Evolutionary conservation across 1,140 invertebrate species (phyloP).

Genomic region (Chironomus tepperi): DNA sequence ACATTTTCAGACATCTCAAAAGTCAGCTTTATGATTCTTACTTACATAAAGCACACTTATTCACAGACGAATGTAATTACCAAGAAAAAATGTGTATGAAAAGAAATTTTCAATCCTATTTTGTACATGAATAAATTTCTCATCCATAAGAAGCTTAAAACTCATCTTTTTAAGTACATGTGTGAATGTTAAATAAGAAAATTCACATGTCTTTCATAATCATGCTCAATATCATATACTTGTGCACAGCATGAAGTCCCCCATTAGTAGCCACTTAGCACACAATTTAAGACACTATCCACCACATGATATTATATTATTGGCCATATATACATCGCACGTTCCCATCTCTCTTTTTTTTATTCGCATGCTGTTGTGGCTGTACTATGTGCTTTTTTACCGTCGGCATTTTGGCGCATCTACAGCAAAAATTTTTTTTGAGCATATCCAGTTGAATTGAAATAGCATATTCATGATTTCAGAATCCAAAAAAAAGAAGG

Average conservation of each 20-base stretch:
- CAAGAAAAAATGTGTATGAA: no score
- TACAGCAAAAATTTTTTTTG: neutral
- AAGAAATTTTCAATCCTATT: no score
- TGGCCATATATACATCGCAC: neutral
- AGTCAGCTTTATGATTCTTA: no score
- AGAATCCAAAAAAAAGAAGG: neutral
- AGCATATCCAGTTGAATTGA: neutral
- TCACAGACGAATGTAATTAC: no score
- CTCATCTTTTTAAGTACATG: no score
- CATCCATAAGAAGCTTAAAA: no score
- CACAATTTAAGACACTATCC: slow-evolving; percentile 12
- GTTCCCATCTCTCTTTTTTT: slow-evolving; percentile 18
- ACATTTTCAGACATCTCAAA: no score
- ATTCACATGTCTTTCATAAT: neutral
- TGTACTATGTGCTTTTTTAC: neutral
- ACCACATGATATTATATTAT: slow-evolving; percentile 2
- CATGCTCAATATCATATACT: neutral
- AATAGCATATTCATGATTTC: neutral
- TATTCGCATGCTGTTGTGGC: neutral
- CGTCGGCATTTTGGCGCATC: slow-evolving; percentile 4
- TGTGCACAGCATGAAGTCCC: neutral
- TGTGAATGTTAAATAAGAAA: no score
- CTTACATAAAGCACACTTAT: no score
- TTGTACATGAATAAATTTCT: no score
- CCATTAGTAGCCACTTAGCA: slow-evolving; percentile 11